These are phyloP conservation scores for Dromaius novaehollandiae DNA, from an alignment of 2,113 vertebrate species.

Conservation along the genomic window DNA sequence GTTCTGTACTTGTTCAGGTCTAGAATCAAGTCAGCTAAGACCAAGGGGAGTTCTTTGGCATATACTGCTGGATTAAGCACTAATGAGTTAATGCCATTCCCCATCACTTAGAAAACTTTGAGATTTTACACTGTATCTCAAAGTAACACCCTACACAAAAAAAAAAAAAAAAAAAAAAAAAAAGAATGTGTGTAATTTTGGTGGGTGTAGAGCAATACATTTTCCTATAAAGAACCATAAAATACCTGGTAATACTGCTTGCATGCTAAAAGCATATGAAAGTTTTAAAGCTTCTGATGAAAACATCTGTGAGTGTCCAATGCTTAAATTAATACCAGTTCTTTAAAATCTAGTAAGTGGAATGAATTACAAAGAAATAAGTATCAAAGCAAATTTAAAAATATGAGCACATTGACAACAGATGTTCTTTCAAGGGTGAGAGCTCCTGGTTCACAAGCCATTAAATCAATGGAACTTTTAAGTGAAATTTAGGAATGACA, in stretches of 20 bases:
- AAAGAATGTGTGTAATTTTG: background rate
- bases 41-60: background rate
- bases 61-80: background rate
- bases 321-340: background rate
- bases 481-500: background rate
- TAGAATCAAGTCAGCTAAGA: background rate
- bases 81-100: background rate
- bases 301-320: background rate
- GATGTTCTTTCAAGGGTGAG: background rate
- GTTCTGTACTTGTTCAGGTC: background rate
- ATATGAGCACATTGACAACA: constrained; percentile 19
- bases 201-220: background rate
- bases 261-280: background rate
- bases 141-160: background rate
- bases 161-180: background rate
- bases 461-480: background rate
- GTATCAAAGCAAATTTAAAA: background rate
- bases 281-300: background rate
- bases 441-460: background rate
- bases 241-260: background rate
- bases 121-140: background rate
- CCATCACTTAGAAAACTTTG: background rate
- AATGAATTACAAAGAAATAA: background rate
- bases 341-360: background rate
- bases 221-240: background rate